Percentiles rank a stretch among this genome's conserved stretches.
phyloP scores from a whole-genome alignment of 2,113 vertebrate species.

The Bombycilla garrulus region DNA sequence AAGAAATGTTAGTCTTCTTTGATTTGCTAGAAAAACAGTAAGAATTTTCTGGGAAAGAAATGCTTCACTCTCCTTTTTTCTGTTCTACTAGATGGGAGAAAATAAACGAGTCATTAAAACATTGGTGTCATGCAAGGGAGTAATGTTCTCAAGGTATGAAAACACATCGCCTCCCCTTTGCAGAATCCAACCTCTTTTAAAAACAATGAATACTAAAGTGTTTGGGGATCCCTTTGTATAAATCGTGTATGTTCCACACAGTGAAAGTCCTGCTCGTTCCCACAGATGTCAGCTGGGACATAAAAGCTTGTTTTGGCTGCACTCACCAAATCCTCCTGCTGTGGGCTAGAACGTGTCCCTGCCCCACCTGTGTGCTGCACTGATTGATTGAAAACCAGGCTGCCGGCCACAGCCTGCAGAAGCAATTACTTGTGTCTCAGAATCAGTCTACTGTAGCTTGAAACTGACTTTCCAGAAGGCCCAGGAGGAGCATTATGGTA shows the following conservation, averaged over 20 bases:
- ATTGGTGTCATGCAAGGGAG: neutral
- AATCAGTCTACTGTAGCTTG: neutral
- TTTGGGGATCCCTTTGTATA: neutral
- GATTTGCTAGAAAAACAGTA: neutral
- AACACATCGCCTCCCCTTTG: neutral
- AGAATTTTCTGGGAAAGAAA: neutral
- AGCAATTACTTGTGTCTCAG: neutral
- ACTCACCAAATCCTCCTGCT: neutral
- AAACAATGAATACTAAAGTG: neutral
- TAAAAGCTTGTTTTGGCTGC: constrained; percentile 51
- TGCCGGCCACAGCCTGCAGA: neutral
- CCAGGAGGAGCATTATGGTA: neutral
- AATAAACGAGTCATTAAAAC: neutral
- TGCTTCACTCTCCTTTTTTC: neutral
- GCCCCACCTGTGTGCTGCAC: constrained; percentile 19
- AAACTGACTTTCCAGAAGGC: neutral
- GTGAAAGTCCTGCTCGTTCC: constrained; percentile 11
- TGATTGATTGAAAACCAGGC: neutral
- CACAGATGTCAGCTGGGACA: constrained; percentile 25
- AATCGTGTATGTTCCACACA: neutral
- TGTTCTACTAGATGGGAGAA: neutral
- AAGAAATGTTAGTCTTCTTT: neutral
- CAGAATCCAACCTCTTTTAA: neutral
- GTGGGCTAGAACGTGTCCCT: neutral
- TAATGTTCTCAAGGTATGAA: constrained; percentile 27